A percentile compares a stretch with the other conserved stretches of the same genome.
These are phyloP conservation scores for Monochamus saltuarius DNA, from an alignment of 1,140 invertebrate species.

Conservation along the genomic window DNA sequence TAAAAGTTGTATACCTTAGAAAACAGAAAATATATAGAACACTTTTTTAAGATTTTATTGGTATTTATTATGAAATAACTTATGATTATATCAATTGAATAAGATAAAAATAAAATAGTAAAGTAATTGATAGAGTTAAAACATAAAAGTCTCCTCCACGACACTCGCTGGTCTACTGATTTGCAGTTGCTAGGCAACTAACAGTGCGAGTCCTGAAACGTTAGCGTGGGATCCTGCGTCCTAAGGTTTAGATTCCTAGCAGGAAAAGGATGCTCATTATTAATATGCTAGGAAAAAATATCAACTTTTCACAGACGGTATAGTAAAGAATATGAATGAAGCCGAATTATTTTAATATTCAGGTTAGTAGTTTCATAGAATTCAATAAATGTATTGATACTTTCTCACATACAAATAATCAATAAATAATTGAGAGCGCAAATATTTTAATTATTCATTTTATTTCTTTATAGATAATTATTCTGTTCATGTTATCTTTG, in stretches of 20 bases:
- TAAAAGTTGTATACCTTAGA: too few relatives aligned
- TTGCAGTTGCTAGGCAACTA: background rate
- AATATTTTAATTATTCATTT: slow-evolving; percentile 7
- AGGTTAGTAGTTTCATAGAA: slow-evolving; percentile 35
- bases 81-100: too few relatives aligned
- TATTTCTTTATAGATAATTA: slow-evolving; percentile 58
- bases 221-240: background rate
- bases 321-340: slow-evolving; percentile 51
- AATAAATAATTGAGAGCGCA: background rate
- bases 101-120: too few relatives aligned
- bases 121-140: background rate
- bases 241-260: background rate
- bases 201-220: background rate
- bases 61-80: too few relatives aligned
- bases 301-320: slow-evolving; percentile 1
- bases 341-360: slow-evolving; percentile 49
- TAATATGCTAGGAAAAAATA: slow-evolving; percentile 3
- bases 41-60: too few relatives aligned
- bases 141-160: background rate
- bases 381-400: slow-evolving; percentile 17
- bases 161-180: too few relatives aligned
- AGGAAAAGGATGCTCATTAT: background rate
- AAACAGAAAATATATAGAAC: too few relatives aligned
- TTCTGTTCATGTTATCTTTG: slow-evolving; percentile 75
- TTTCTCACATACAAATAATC: slow-evolving; percentile 7